Percentiles rank a stretch among this genome's conserved stretches.
Evolutionary conservation across 2,113 vertebrate species (phyloP).

Genomic region (Agapornis roseicollis): DNA sequence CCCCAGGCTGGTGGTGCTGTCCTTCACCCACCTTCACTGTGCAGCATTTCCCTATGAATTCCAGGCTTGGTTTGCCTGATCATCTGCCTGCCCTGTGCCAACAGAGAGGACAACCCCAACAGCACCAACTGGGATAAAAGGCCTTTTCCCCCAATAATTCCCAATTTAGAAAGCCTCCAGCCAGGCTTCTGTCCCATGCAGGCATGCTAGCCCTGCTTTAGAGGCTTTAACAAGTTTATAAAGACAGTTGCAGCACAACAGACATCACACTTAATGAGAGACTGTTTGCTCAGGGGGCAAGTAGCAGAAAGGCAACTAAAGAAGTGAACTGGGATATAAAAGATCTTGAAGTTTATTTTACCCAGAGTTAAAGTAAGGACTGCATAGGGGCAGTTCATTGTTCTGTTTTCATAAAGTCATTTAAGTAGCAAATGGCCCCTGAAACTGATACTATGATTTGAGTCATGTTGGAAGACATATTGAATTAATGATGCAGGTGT

Average conservation of each 20-base stretch:
- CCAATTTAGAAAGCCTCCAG: not conserved
- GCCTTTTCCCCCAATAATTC: not conserved
- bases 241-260: conserved; percentile 7
- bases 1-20: not conserved
- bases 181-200: not conserved
- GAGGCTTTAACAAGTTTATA: not conserved
- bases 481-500: conserved; percentile 74
- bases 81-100: not conserved
- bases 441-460: conserved; percentile 68
- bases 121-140: not conserved
- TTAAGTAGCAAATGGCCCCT: conserved; percentile 68
- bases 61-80: not conserved
- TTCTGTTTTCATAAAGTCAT: conserved; percentile 67
- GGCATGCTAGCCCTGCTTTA: accelerated
- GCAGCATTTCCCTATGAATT: not conserved
- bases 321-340: not conserved
- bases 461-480: conserved; percentile 64
- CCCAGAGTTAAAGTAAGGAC: conserved; percentile 17
- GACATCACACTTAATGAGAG: not conserved
- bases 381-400: not conserved
- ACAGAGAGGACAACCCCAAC: not conserved
- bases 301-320: not conserved
- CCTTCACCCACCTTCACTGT: not conserved
- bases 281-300: not conserved
- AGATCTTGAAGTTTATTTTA: conserved; percentile 37